These are phyloP conservation scores for Cantharis flavilabris DNA, from an alignment of 2,888 invertebrate genomes.

Conservation along the genomic window DNA sequence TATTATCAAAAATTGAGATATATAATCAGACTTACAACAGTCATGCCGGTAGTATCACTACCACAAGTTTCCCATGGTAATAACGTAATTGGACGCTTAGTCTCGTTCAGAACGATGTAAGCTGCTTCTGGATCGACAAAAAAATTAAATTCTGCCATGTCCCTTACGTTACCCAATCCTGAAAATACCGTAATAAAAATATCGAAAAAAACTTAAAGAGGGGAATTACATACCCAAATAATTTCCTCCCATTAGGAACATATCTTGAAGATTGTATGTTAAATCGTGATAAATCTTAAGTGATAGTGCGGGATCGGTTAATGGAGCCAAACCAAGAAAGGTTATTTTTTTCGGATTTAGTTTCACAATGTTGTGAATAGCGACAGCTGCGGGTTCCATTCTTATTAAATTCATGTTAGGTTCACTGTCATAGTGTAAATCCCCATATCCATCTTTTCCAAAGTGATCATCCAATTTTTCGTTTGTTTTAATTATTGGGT, in stretches of 20 bases:
- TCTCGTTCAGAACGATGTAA: slow-evolving; percentile 66
- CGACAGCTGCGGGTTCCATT: slow-evolving; percentile 58
- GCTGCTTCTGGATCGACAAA: slow-evolving; percentile 78
- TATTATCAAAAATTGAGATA: neutral
- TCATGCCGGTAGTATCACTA: slow-evolving; percentile 42
- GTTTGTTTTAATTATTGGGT: slow-evolving; percentile 55
- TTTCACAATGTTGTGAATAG: slow-evolving; percentile 64
- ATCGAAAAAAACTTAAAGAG: neutral
- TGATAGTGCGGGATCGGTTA: slow-evolving; percentile 81
- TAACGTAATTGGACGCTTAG: slow-evolving; percentile 62
- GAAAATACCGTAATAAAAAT: neutral
- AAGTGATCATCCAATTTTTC: slow-evolving; percentile 56
- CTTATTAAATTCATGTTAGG: slow-evolving; percentile 39
- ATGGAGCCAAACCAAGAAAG: slow-evolving; percentile 70
- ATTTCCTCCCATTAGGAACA: slow-evolving; percentile 82
- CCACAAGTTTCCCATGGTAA: slow-evolving; percentile 73
- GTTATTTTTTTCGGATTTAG: slow-evolving; percentile 62
- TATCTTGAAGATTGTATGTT: slow-evolving; percentile 64
- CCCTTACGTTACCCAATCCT: slow-evolving; percentile 65
- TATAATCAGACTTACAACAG: slow-evolving; percentile 35
- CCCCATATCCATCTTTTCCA: slow-evolving; percentile 75
- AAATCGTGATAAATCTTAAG: slow-evolving; percentile 71
- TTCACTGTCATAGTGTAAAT: slow-evolving; percentile 50
- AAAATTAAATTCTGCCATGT: slow-evolving; percentile 78
- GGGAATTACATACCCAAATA: slow-evolving; percentile 61